Evolutionary conservation across 2,113 vertebrate species (phyloP), one percentile per base, ranked within the genome.

Genomic region (Pachypanchax playfairii): DNA sequence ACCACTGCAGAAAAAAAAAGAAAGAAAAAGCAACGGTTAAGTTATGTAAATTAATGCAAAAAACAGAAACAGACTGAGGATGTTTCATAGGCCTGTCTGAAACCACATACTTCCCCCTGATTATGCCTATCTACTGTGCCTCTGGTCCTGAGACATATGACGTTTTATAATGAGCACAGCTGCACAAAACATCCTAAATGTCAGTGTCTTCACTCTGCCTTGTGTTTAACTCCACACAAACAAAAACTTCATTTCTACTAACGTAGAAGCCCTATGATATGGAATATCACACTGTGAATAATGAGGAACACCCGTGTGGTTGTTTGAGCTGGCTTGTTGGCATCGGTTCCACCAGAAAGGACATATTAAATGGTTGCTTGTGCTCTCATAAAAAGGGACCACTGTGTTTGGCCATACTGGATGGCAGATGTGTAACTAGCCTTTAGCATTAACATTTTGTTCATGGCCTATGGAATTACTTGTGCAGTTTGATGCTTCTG

Each of bases 31-130:
- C 83, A 89, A 78, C 53, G 22, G 78, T 77, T 75, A 77, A 83
- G 50, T 83, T 83, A 85, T 87, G 84, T 56, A 88, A 89, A 87
- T 84, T 31, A 63, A 87, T 90, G 85, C 83, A 87, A 80, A 82
- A n/a, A 70, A 43, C 36, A 71, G 58, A 65, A 70, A 74, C 43
- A 60, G 62, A 54, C 73, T 38, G 75, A 75, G 70, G 70, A 85
- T 64, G 70, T 60, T 75, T 82, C 67, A 73, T 33, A 35, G 60
- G 61, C 14, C 28, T 20, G 72, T 68, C 54, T 71, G 67, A 75
- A 70, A 77, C 83, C 73, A 67, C 77, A 66, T 63, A 72, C 83
- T 81, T 77, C 70, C 78, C 46, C 64, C 35, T 52, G 46, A 79
- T 88, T 82, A 75, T 63, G 66, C 70, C 49, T 38, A 69, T 82